Base-by-base conservation (phyloP, 2,113 vertebrate genomes). In the Aphelocoma coerulescens region DNA sequence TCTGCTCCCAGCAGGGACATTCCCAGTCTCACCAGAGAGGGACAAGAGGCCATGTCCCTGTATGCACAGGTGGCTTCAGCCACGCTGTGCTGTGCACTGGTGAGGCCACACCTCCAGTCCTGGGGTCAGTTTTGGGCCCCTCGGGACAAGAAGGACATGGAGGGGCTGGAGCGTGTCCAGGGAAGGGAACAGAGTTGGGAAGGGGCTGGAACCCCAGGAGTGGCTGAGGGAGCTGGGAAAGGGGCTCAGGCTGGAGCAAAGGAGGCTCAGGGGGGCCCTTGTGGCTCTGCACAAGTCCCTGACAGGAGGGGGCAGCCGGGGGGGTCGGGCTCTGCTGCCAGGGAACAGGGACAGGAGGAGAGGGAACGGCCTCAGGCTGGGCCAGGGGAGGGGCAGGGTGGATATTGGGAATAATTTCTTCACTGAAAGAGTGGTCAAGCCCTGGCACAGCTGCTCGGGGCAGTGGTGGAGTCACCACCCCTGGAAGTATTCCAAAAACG, bases 301-400 rank as follows among this genome's bases (percentile, higher is more conserved):
- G 59, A 0, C 51, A 73, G 59, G 59, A 81, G 67, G 43, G 49
- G 26, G 52, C 49, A 88, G 41, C 39, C 5, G 0, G 75, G 35
- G 49, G 49, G 7, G 16, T 32, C 2, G 1, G 68, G 52, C 19
- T 74, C 7, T 82, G 19, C 32, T 52, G 10, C 1, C 68, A 74
- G 44, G 43, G 49, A 37, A 66, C 27, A 58, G 37, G 51, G 68
- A 74, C 52, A 89, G 61, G 61, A 89, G 22, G 3, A 74, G 37
- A 66, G 61, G 69, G 8, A 89, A 54, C 0, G 0, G 24, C 28
- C 0, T 44, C 61, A 54, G 0, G 0, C 3, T 30, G 20, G 2
- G n/a, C 2, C 37, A 67, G 9, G 3, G 0, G 0, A 46, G 13
- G 39, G 1, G 30, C 24, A 26, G 16, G 33, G 0, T 30, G 28